These are phyloP conservation scores for Brienomyrus longianalis DNA, from an alignment of 2,113 vertebrate genomes.

Conservation along the genomic window DNA sequence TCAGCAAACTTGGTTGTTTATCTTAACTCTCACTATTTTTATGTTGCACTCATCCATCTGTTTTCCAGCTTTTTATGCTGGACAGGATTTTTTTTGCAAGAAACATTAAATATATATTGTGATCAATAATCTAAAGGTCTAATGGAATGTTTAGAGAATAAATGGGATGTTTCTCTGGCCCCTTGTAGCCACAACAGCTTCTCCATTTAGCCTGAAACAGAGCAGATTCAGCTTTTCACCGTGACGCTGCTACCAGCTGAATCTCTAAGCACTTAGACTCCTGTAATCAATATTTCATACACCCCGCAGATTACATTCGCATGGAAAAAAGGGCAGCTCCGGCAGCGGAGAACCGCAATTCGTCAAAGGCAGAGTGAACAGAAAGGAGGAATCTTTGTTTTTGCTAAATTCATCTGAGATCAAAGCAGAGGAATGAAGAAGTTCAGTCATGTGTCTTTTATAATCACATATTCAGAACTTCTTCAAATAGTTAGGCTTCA, in stretches of 20 bases:
- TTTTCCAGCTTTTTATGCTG: background rate
- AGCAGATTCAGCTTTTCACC: background rate
- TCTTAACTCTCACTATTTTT: background rate
- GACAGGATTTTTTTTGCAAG: background rate
- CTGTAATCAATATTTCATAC: conserved; percentile 15
- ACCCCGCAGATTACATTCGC: conserved; percentile 11
- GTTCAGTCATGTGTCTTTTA: background rate
- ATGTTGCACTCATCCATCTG: background rate
- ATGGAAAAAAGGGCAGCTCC: background rate
- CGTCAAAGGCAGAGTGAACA: conserved; percentile 5
- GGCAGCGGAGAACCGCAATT: background rate
- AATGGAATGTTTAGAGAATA: background rate
- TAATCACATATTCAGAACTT: conserved; percentile 15
- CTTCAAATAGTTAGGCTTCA: conserved; percentile 14
- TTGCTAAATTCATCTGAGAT: conserved; percentile 14
- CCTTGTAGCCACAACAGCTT: background rate
- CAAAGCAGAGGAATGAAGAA: background rate
- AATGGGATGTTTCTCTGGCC: background rate
- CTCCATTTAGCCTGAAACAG: background rate
- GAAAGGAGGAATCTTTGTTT: conserved; percentile 20
- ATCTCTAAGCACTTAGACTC: background rate
- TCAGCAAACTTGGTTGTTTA: background rate
- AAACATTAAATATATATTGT: background rate
- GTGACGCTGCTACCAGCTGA: no score
- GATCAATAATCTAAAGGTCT: background rate